These are phyloP conservation scores for Betta splendens DNA, from an alignment of 2,797 vertebrate genomes.

Conservation along the genomic window DNA sequence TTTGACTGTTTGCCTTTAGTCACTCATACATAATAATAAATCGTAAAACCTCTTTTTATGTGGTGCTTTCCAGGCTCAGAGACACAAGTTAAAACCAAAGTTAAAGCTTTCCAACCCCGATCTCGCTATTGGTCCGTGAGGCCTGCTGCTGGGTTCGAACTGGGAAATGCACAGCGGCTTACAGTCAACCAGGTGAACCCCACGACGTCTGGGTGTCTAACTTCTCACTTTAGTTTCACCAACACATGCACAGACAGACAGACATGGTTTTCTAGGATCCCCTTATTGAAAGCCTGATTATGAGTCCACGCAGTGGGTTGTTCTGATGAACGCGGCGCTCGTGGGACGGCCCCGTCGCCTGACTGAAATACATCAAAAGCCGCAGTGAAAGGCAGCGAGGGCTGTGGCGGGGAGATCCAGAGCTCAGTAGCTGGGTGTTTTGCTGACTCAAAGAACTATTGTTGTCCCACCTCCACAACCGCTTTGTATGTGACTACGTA, in stretches of 20 bases:
- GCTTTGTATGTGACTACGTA: conserved; percentile 36
- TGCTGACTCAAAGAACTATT: conserved; percentile 60
- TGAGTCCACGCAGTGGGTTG: conserved; percentile 44
- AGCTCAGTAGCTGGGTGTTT: conserved; percentile 38
- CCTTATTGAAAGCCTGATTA: conserved; percentile 36
- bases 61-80: too few relatives aligned
- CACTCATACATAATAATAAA: too few relatives aligned
- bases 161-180: conserved; percentile 26
- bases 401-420: conserved; percentile 54
- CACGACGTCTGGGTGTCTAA: conserved; percentile 17
- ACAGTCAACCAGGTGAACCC: conserved; percentile 49
- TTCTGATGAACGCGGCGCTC: conserved; percentile 44
- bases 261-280: conserved; percentile 51
- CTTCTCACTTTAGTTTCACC: conserved; percentile 33
- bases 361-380: conserved; percentile 48
- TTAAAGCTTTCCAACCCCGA: conserved; percentile 28
- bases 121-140: background rate
- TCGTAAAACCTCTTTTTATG: too few relatives aligned
- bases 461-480: conserved; percentile 52
- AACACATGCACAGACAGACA: conserved; percentile 24
- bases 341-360: conserved; percentile 65
- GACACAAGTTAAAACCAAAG: too few relatives aligned
- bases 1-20: conserved; percentile 21
- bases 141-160: conserved; percentile 12
- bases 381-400: conserved; percentile 35